Percentiles rank a stretch among this genome's conserved stretches.
These are phyloP conservation scores for Helicoverpa zea DNA, from an alignment of 1,140 invertebrate genomes.

Conservation along the genomic window DNA sequence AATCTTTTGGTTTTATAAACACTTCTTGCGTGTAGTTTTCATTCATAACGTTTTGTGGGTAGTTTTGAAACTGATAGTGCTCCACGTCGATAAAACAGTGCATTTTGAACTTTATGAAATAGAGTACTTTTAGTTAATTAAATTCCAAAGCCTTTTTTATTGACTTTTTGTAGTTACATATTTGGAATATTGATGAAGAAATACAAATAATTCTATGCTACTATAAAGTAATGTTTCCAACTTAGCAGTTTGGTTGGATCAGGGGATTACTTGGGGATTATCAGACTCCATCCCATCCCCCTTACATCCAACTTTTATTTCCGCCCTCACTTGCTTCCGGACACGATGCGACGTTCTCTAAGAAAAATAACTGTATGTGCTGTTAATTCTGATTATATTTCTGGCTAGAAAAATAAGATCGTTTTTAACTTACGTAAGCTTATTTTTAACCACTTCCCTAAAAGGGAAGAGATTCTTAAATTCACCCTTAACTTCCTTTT, in stretches of 20 bases:
- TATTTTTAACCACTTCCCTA: no score
- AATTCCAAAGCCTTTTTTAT: no score
- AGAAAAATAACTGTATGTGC: background rate
- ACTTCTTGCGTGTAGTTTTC: no score
- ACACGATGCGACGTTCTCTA: background rate
- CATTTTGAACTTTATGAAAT: no score
- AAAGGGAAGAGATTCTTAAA: no score
- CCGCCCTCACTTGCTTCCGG: background rate
- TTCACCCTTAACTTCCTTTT: no score
- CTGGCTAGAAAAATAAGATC: background rate
- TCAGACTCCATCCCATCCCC: background rate
- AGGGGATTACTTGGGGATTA: background rate
- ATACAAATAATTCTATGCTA: background rate
- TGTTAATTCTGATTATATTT: background rate
- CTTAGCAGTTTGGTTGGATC: background rate
- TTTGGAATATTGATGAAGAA: no score
- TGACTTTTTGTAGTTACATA: no score
- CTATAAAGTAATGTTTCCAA: conserved; percentile 17
- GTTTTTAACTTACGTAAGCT: background rate
- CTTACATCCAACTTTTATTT: conserved; percentile 15
- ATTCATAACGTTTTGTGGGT: no score
- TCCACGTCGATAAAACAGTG: no score
- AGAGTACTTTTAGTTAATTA: no score
- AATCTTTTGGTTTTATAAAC: background rate
- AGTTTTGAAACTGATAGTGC: no score